Conservation (phyloP, 2,113 vertebrate species). For the Rhagologus leucostigma region DNA sequence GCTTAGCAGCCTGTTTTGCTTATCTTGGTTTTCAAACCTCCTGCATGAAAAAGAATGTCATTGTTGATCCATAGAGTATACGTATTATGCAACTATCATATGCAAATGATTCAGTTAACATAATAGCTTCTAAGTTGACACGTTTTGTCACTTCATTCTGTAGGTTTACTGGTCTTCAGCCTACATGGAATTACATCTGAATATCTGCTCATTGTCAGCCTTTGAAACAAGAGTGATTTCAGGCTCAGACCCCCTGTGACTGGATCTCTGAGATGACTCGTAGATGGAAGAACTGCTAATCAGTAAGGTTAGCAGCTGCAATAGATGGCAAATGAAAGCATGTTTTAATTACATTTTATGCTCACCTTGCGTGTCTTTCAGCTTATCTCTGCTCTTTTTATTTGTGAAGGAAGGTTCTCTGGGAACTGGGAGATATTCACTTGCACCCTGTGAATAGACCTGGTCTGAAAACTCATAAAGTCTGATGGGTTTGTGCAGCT, state of each 20-base stretch:
- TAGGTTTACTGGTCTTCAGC: neutral
- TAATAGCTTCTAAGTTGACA: neutral
- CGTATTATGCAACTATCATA: neutral
- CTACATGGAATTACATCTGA: neutral
- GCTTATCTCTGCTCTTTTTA: constrained; percentile 22
- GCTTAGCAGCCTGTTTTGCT: neutral
- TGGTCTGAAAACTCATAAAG: constrained; percentile 43
- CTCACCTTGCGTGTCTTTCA: neutral
- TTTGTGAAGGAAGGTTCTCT: neutral
- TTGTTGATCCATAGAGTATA: neutral
- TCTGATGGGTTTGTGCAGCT: neutral
- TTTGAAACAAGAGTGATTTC: neutral
- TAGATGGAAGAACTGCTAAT: neutral
- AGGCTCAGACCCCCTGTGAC: neutral
- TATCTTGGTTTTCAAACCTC: neutral
- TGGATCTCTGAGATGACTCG: neutral
- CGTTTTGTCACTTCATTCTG: neutral
- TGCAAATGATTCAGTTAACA: neutral
- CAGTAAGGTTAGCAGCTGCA: neutral
- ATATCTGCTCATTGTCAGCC: neutral
- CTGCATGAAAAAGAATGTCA: neutral
- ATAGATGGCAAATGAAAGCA: neutral
- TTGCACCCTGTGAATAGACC: neutral
- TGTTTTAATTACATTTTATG: constrained; percentile 23
- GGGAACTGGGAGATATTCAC: constrained; percentile 25